These are phyloP conservation scores for Drosophila bifasciata DNA, from an alignment of 1,140 invertebrate species.

Conservation along the genomic window DNA sequence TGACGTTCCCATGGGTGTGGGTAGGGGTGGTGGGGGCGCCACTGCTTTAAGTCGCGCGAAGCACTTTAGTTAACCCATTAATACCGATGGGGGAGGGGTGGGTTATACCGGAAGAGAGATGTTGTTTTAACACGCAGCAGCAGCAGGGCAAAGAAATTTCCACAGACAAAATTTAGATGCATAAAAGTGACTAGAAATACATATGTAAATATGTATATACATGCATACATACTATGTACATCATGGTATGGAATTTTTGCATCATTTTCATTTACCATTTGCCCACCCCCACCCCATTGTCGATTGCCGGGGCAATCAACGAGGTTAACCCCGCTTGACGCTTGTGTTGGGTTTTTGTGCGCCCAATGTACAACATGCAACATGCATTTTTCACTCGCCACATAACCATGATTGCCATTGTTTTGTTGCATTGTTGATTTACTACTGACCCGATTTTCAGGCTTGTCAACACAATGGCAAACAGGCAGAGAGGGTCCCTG, in stretches of 20 bases:
- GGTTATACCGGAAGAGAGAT: constrained; percentile 38
- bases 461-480: constrained; percentile 69
- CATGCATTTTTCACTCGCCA: constrained; percentile 70
- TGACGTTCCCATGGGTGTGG: constrained; percentile 52
- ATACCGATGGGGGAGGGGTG: constrained; percentile 24
- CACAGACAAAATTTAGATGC: too few species aligned
- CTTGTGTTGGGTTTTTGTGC: too few species aligned
- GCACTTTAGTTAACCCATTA: constrained; percentile 70
- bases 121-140: constrained; percentile 21
- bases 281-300: too few species aligned
- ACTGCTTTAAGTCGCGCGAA: constrained; percentile 57
- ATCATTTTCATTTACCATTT: too few species aligned
- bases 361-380: constrained; percentile 53
- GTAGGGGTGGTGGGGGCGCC: not conserved
- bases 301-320: too few species aligned
- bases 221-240: too few species aligned
- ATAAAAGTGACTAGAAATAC: too few species aligned
- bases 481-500: not conserved
- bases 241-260: too few species aligned
- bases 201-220: too few species aligned
- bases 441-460: constrained; percentile 77
- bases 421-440: constrained; percentile 74
- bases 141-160: constrained; percentile 4
- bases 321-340: too few species aligned
- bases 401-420: constrained; percentile 75